Evolutionary conservation across 23 tunicate genomes (phyloP).

Genomic region (Trididemnum clinides): DNA sequence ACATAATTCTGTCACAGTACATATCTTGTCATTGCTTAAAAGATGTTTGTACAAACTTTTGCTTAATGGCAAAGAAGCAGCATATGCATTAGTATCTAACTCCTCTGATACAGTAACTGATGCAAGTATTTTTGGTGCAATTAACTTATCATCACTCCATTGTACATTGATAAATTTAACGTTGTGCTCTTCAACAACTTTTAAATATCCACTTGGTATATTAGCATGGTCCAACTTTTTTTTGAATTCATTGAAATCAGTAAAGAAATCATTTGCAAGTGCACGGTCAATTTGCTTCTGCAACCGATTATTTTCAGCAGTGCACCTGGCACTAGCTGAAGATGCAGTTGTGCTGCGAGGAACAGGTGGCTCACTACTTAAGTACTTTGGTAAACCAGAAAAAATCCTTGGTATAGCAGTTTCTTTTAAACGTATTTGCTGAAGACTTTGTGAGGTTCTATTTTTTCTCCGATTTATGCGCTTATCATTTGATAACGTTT

Average conservation of each 20-base stretch:
- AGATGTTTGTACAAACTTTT: background rate
- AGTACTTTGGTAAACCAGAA: background rate
- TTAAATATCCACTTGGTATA: background rate
- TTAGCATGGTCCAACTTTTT: background rate
- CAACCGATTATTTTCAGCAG: background rate
- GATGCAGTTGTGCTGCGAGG: background rate
- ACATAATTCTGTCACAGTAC: background rate
- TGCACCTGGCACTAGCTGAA: background rate
- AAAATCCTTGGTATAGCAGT: background rate
- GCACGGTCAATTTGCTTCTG: no score
- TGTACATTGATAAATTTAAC: background rate
- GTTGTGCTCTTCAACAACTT: background rate
- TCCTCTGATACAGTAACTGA: no score
- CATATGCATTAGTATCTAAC: background rate
- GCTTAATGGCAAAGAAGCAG: background rate
- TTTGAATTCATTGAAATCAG: no score
- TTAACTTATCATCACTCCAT: no score
- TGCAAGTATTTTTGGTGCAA: no score
- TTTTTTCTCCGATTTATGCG: background rate
- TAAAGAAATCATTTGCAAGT: no score
- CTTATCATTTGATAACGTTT: constrained; percentile 1
- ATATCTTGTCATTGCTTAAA: background rate
- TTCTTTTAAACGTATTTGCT: background rate
- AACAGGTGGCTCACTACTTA: background rate
- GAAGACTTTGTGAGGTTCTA: background rate